Evolutionary conservation across 2,113 vertebrate species (phyloP).

Genomic region (Talpa occidentalis): DNA sequence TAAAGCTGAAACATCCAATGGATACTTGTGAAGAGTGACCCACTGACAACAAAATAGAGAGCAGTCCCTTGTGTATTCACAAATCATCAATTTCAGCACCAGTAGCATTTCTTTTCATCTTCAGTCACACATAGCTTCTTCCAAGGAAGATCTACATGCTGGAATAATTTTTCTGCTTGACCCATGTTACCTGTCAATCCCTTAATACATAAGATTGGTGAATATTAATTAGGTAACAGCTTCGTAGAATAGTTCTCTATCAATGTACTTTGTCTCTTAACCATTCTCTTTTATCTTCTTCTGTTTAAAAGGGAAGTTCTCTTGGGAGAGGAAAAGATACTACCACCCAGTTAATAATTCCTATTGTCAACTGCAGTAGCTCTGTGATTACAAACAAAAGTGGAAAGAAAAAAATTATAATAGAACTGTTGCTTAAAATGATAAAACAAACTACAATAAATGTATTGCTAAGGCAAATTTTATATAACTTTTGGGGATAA

Average conservation of each 20-base stretch:
- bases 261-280: not conserved
- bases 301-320: not conserved
- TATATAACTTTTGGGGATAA: not conserved
- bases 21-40: not conserved
- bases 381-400: not conserved
- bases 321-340: not conserved
- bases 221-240: not conserved
- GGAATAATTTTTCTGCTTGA: not conserved
- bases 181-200: not conserved
- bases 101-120: not conserved
- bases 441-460: not conserved
- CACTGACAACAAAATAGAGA: accelerated
- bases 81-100: accelerated
- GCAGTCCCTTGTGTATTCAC: not conserved
- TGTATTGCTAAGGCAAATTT: not conserved
- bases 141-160: not conserved
- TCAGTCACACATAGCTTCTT: not conserved
- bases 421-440: not conserved
- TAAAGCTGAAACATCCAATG: not conserved
- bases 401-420: not conserved
- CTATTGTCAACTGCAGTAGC: too few species aligned
- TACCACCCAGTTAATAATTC: not conserved
- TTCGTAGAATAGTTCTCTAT: not conserved
- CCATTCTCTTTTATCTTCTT: not conserved
- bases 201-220: not conserved